Evolutionary conservation across 2,113 vertebrate species (phyloP).

Genomic region (Nannospalax galili): DNA sequence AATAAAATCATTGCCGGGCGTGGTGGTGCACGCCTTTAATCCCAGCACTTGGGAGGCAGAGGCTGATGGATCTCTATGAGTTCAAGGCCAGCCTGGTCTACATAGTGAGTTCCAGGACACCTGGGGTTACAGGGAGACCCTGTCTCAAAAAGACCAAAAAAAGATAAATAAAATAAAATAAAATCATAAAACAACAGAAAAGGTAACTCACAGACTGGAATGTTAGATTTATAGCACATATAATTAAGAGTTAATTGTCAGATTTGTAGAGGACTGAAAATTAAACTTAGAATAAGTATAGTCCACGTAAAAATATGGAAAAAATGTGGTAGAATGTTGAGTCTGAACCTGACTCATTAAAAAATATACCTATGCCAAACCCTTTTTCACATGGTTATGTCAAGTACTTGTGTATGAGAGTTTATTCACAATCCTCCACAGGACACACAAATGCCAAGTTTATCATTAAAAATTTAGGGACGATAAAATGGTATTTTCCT

Average conservation of each 20-base stretch:
- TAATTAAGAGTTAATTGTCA: not conserved
- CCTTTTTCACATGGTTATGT: not conserved
- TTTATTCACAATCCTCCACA: not conserved
- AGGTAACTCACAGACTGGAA: not conserved
- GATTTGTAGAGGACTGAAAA: not conserved
- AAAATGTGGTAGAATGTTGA: not conserved
- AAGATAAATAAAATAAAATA: too few relatives aligned
- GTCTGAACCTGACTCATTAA: not conserved
- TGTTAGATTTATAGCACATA: not conserved
- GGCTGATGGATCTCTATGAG: too few relatives aligned
- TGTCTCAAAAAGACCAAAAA: too few relatives aligned
- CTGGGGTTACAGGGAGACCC: too few relatives aligned
- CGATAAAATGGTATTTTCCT: not conserved
- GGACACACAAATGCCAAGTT: not conserved
- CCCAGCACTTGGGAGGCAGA: too few relatives aligned
- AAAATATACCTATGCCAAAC: not conserved
- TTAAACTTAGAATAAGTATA: not conserved
- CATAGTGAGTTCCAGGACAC: too few relatives aligned
- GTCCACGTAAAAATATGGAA: not conserved
- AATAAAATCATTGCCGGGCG: not conserved
- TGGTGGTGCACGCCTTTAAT: too few relatives aligned
- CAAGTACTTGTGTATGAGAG: not conserved
- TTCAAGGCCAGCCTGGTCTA: too few relatives aligned
- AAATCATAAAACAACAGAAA: not conserved
- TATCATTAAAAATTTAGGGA: not conserved